A percentile compares a stretch with the other conserved stretches of the same genome.
Conservation (phyloP, 1,140 invertebrate genomes). For the Heliothis subflexa region DNA sequence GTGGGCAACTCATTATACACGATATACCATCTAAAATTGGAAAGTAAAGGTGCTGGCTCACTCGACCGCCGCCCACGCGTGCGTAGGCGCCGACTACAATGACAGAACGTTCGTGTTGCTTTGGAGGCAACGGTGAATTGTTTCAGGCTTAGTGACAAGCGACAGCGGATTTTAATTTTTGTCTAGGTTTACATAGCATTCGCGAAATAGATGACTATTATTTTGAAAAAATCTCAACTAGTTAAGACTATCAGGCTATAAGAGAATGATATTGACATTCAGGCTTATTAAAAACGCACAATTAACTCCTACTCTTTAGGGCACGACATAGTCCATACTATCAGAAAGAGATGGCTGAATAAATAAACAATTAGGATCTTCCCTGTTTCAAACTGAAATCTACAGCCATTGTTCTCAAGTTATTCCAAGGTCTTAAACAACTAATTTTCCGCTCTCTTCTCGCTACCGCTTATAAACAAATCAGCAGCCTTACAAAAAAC, state of each 20-base stretch:
- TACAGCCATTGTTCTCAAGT: too few species aligned
- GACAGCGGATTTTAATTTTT: constrained; percentile 11
- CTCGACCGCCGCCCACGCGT: constrained; percentile 47
- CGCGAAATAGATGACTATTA: too few species aligned
- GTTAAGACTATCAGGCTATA: too few species aligned
- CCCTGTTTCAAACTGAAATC: too few species aligned
- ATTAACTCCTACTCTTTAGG: too few species aligned
- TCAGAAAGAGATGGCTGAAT: too few species aligned
- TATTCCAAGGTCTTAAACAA: background rate
- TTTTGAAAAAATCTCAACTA: too few species aligned
- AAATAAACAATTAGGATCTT: too few species aligned
- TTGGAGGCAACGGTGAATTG: constrained; percentile 27
- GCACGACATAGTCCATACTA: too few species aligned
- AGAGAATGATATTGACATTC: too few species aligned
- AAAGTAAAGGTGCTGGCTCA: constrained; percentile 60
- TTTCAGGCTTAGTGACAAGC: background rate
- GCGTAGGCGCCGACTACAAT: constrained; percentile 55
- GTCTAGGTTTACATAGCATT: background rate
- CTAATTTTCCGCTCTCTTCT: too few species aligned
- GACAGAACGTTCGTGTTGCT: constrained; percentile 38
- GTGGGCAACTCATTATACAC: constrained; percentile 21
- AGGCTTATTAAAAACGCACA: too few species aligned
- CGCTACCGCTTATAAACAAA: constrained; percentile 23
- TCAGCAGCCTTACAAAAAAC: background rate
- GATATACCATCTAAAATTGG: constrained; percentile 65